phyloP scores from a whole-genome alignment of 2,113 vertebrate genomes.

The Gadus macrocephalus region DNA sequence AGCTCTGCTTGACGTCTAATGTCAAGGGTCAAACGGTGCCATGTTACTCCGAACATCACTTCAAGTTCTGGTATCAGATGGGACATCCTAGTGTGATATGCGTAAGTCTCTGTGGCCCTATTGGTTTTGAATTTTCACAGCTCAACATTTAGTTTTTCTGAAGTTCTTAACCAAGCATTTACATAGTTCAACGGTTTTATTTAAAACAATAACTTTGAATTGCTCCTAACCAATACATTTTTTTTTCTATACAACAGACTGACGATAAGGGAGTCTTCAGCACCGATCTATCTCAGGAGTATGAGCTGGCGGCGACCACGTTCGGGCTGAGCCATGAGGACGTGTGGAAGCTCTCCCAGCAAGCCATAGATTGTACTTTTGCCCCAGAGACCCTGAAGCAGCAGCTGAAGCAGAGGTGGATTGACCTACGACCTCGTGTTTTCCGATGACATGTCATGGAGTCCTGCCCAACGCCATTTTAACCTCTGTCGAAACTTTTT shows the following conservation, averaged over 20 bases:
- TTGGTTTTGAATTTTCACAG: too few species aligned
- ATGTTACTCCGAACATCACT: slow-evolving; percentile 86
- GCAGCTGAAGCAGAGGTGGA: slow-evolving; percentile 81
- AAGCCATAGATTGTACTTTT: slow-evolving; percentile 85
- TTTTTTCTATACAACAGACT: slow-evolving; percentile 71
- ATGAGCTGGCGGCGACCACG: slow-evolving; percentile 84
- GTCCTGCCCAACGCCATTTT: not conserved
- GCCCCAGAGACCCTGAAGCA: slow-evolving; percentile 77
- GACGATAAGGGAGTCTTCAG: slow-evolving; percentile 96
- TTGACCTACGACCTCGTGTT: slow-evolving; percentile 64
- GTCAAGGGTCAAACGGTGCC: slow-evolving; percentile 87
- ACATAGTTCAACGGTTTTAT: not conserved
- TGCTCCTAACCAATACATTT: not conserved
- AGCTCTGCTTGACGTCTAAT: slow-evolving; percentile 95
- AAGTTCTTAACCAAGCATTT: not conserved
- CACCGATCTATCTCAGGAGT: slow-evolving; percentile 89
- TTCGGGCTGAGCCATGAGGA: slow-evolving; percentile 80
- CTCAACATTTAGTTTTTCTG: too few species aligned
- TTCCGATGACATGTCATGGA: slow-evolving; percentile 40
- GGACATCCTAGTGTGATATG: slow-evolving; percentile 88
- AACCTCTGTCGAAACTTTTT: slow-evolving; percentile 9
- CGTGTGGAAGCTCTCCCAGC: slow-evolving; percentile 84
- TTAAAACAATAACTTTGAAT: not conserved
- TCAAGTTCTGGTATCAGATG: slow-evolving; percentile 87
- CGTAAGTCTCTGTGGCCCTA: slow-evolving; percentile 71